phyloP scores from a whole-genome alignment of 2,888 invertebrate genomes.

The Drosophila multiciliata region DNA sequence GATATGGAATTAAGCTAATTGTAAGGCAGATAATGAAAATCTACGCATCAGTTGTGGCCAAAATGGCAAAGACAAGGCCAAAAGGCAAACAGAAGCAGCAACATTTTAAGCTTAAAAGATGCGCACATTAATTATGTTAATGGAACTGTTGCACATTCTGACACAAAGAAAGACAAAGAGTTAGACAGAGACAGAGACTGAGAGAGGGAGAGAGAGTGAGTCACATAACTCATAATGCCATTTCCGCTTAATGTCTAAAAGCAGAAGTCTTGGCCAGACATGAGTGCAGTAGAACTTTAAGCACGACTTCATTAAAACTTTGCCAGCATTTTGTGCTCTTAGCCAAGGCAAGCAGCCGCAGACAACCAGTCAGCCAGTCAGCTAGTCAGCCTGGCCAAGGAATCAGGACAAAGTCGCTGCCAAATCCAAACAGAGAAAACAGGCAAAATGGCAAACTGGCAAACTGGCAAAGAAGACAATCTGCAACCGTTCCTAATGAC shows the following conservation, averaged over 20 bases:
- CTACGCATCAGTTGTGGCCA: slow-evolving; percentile 16
- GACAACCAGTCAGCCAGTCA: neutral
- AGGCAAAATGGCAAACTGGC: slow-evolving; percentile 10
- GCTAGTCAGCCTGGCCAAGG: slow-evolving; percentile 17
- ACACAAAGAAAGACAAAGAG: neutral
- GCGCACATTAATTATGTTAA: slow-evolving; percentile 77
- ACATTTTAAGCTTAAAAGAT: slow-evolving; percentile 19
- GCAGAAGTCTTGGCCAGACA: slow-evolving; percentile 28
- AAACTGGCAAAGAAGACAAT: slow-evolving; percentile 52
- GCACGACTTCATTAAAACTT: slow-evolving; percentile 75
- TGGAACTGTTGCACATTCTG: slow-evolving; percentile 65
- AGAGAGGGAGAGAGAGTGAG: slow-evolving; percentile 35
- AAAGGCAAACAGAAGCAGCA: slow-evolving; percentile 1
- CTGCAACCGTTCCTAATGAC: slow-evolving; percentile 74
- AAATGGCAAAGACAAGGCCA: slow-evolving; percentile 9
- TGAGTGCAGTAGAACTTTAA: slow-evolving; percentile 52
- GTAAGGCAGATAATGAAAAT: slow-evolving; percentile 26
- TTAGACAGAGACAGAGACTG: slow-evolving; percentile 1
- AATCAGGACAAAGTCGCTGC: slow-evolving; percentile 49
- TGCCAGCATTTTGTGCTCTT: slow-evolving; percentile 46
- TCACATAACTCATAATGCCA: slow-evolving; percentile 75
- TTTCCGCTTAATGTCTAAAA: slow-evolving; percentile 56
- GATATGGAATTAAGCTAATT: slow-evolving; percentile 15
- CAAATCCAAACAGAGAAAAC: slow-evolving; percentile 19
- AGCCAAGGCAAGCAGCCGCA: neutral